These are phyloP conservation scores for Herminia tarsipennalis DNA, from an alignment of 2,888 invertebrate species.

Conservation along the genomic window DNA sequence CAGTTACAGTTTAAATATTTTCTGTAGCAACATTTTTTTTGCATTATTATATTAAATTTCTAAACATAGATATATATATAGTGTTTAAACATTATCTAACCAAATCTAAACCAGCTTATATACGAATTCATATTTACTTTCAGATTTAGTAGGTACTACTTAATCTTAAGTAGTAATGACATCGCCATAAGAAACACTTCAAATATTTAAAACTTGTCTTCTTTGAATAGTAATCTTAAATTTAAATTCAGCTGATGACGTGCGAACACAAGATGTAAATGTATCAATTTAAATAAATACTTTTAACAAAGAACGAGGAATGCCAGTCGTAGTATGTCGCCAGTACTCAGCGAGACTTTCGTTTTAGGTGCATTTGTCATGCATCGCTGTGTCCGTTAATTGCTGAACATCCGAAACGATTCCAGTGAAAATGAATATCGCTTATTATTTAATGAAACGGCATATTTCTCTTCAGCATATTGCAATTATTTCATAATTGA, in stretches of 20 bases:
- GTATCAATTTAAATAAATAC: slow-evolving; percentile 30
- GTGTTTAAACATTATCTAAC: too few relatives aligned
- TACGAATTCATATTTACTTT: too few relatives aligned
- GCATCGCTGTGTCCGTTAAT: slow-evolving; percentile 46
- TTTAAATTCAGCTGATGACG: slow-evolving; percentile 15
- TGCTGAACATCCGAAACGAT: slow-evolving; percentile 45
- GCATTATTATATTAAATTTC: too few relatives aligned
- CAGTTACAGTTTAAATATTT: too few relatives aligned
- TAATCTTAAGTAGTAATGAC: too few relatives aligned
- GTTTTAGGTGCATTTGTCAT: slow-evolving; percentile 46
- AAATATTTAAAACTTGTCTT: neutral
- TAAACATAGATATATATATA: too few relatives aligned
- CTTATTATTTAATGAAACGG: slow-evolving; percentile 18
- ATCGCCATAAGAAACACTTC: too few relatives aligned
- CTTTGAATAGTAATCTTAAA: slow-evolving; percentile 13
- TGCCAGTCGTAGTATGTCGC: too few relatives aligned
- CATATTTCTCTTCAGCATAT: slow-evolving; percentile 2
- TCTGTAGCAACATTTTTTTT: too few relatives aligned
- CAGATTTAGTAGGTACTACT: too few relatives aligned
- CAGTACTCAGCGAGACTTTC: slow-evolving; percentile 46
- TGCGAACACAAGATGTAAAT: slow-evolving; percentile 21
- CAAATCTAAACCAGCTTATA: too few relatives aligned
- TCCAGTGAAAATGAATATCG: slow-evolving; percentile 26
- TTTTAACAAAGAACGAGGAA: slow-evolving; percentile 38
- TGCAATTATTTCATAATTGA: too few relatives aligned